phyloP scores from a whole-genome alignment of 2,888 invertebrate genomes.

The Pollenia angustigena region DNA sequence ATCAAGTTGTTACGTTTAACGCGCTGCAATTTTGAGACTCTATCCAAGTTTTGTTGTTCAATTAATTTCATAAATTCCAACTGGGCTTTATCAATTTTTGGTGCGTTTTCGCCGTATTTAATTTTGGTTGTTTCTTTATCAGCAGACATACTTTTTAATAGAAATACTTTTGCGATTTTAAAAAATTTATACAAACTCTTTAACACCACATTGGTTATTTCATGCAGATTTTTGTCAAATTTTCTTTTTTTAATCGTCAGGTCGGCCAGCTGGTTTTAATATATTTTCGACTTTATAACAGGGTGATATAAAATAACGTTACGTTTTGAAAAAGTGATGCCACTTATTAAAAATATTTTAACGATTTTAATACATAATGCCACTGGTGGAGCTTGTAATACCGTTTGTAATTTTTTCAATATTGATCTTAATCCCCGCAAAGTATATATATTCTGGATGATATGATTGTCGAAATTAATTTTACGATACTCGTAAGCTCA shows the following conservation, averaged over 20 bases:
- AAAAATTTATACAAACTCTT: slow-evolving; percentile 43
- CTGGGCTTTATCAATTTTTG: slow-evolving; percentile 87
- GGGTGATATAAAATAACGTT: neutral
- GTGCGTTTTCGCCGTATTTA: slow-evolving; percentile 81
- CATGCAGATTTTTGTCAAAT: slow-evolving; percentile 20
- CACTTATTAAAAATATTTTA: neutral
- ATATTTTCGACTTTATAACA: neutral
- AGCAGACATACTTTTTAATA: slow-evolving; percentile 80
- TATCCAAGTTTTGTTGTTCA: slow-evolving; percentile 90
- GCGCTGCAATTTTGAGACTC: slow-evolving; percentile 88
- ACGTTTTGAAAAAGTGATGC: neutral
- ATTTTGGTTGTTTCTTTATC: slow-evolving; percentile 79
- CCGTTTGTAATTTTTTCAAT: too few relatives aligned
- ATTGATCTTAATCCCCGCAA: too few relatives aligned
- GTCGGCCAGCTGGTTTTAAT: slow-evolving; percentile 14
- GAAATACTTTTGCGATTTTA: slow-evolving; percentile 7
- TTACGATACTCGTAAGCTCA: too few relatives aligned
- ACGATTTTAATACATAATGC: too few relatives aligned
- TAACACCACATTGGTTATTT: slow-evolving; percentile 43
- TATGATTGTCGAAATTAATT: too few relatives aligned
- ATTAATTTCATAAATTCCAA: slow-evolving; percentile 91
- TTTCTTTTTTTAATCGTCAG: neutral
- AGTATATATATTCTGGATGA: too few relatives aligned
- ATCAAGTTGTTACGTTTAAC: slow-evolving; percentile 88
- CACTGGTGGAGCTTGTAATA: too few relatives aligned